These are phyloP conservation scores for Pelmatolapia mariae DNA, from an alignment of 2,113 vertebrate genomes.

Conservation along the genomic window DNA sequence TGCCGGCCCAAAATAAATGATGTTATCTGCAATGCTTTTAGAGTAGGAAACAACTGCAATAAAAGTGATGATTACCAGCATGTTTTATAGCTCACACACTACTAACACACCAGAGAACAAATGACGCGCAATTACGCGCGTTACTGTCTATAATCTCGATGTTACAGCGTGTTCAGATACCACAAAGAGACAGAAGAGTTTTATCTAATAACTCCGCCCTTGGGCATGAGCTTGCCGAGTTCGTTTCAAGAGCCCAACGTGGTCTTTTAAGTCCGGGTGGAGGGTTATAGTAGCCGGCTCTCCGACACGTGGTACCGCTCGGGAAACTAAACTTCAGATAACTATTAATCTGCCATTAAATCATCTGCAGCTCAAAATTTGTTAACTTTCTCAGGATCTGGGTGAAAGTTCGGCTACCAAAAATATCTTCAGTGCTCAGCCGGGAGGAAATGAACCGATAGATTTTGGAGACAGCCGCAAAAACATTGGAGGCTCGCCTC, in stretches of 20 bases:
- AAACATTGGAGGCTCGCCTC: background rate
- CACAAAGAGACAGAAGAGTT: background rate
- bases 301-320: conserved; percentile 26
- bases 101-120: background rate
- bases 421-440: background rate
- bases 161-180: background rate
- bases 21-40: background rate
- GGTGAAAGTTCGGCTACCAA: background rate
- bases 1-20: background rate
- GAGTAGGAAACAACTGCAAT: background rate
- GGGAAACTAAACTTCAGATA: background rate
- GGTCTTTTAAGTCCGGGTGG: conserved; percentile 15
- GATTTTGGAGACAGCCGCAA: background rate
- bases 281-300: background rate
- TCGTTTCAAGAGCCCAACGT: background rate
- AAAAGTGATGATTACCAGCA: background rate
- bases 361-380: background rate
- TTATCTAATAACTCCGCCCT: conserved; percentile 40
- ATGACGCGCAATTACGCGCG: too few species aligned
- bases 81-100: background rate
- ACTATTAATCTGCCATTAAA: background rate
- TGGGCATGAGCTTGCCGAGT: background rate
- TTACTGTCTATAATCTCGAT: background rate
- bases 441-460: background rate
- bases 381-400: background rate